Conservation (phyloP, 1,140 invertebrate genomes). For the Drosophila elegans region DNA sequence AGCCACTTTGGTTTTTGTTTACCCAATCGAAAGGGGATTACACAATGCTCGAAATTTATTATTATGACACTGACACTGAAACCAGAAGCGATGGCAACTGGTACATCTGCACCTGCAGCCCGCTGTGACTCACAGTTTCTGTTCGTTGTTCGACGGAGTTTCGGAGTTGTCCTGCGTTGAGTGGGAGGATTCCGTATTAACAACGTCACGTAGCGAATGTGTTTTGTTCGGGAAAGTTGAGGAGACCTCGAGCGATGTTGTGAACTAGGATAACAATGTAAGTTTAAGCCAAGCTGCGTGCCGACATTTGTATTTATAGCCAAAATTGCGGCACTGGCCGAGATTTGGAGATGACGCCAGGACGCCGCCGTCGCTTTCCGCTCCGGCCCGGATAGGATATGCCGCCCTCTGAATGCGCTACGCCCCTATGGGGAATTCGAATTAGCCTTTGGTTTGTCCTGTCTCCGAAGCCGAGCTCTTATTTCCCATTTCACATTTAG, state of each 20-base stretch:
- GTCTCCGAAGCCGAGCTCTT: slow-evolving; percentile 65
- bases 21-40: slow-evolving; percentile 49
- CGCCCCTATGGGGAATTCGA: slow-evolving; percentile 47
- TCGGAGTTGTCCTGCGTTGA: slow-evolving; percentile 28
- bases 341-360: slow-evolving; percentile 76
- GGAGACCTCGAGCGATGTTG: slow-evolving; percentile 49
- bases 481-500: slow-evolving; percentile 25
- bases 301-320: slow-evolving; percentile 84
- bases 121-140: slow-evolving; percentile 42
- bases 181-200: slow-evolving; percentile 40
- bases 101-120: slow-evolving; percentile 48
- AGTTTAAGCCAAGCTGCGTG: slow-evolving; percentile 81
- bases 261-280: slow-evolving; percentile 82
- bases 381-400: slow-evolving; percentile 46
- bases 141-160: slow-evolving; percentile 4
- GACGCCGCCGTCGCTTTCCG: slow-evolving; percentile 32
- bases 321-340: slow-evolving; percentile 56
- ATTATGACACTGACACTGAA: slow-evolving; percentile 56
- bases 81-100: slow-evolving; percentile 30
- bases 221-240: slow-evolving; percentile 27
- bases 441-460: slow-evolving; percentile 48
- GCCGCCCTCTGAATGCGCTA: slow-evolving; percentile 68
- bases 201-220: slow-evolving; percentile 58
- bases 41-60: slow-evolving; percentile 50
- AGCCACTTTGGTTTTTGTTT: slow-evolving; percentile 34